Conservation (phyloP, 1,140 invertebrate species). For the Cylas formicarius region DNA sequence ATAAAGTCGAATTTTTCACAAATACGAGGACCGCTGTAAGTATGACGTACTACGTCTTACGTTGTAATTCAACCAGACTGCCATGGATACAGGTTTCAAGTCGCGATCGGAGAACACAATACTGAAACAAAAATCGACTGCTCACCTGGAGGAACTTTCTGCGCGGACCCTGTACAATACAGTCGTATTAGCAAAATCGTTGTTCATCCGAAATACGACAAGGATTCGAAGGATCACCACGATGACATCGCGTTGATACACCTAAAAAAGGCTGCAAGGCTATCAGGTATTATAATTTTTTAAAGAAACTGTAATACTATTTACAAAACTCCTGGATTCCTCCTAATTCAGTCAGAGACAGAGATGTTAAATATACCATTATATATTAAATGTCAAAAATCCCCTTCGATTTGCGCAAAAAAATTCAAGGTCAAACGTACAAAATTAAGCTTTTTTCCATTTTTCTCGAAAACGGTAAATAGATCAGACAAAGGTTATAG, state of each 20-base stretch:
- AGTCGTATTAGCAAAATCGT: slow-evolving; percentile 45
- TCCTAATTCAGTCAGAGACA: too few species aligned
- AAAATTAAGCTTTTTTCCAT: too few species aligned
- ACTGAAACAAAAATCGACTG: slow-evolving; percentile 44
- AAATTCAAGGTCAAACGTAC: too few species aligned
- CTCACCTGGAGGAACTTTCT: slow-evolving; percentile 20
- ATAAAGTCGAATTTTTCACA: slow-evolving; percentile 24
- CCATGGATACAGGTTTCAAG: slow-evolving; percentile 26
- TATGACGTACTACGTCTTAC: not conserved
- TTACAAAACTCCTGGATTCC: too few species aligned
- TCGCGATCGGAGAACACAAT: slow-evolving; percentile 50
- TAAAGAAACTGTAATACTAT: too few species aligned
- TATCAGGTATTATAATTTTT: slow-evolving; percentile 38
- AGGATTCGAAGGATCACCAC: slow-evolving; percentile 37
- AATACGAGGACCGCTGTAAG: slow-evolving; percentile 23
- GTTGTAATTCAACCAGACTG: not conserved
- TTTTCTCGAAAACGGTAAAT: too few species aligned
- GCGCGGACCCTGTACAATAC: slow-evolving; percentile 42
- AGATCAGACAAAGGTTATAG: too few species aligned
- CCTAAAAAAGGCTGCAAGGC: slow-evolving; percentile 45
- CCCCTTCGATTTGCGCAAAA: too few species aligned
- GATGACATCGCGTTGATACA: slow-evolving; percentile 58
- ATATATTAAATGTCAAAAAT: too few species aligned
- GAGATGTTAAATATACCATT: too few species aligned
- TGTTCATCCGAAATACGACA: slow-evolving; percentile 48